These are phyloP conservation scores for Drosophila ustulata DNA, from an alignment of 2,888 invertebrate species.

Conservation along the genomic window DNA sequence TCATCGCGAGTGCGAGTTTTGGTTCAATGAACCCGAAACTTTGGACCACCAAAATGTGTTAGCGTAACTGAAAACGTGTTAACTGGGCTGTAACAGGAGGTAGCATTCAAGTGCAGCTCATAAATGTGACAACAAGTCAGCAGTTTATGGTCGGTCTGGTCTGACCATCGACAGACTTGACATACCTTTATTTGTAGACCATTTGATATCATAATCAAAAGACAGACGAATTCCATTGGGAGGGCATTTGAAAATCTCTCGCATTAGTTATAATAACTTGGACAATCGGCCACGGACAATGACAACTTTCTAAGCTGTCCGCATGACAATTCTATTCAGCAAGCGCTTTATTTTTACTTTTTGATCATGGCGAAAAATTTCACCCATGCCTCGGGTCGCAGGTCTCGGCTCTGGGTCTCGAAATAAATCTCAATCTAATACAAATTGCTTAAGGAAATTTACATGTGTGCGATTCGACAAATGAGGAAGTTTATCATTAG, in stretches of 20 bases:
- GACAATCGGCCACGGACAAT: constrained; percentile 33
- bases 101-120: constrained; percentile 39
- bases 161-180: background rate
- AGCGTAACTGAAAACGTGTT: constrained; percentile 53
- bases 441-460: constrained; percentile 52
- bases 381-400: constrained; percentile 38
- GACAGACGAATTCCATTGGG: constrained; percentile 28
- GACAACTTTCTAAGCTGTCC: constrained; percentile 65
- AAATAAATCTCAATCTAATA: constrained; percentile 33
- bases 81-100: constrained; percentile 42
- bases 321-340: constrained; percentile 52
- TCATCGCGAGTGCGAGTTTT: constrained; percentile 49
- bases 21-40: constrained; percentile 64
- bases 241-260: constrained; percentile 30
- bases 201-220: constrained; percentile 38
- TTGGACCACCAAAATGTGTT: constrained; percentile 29
- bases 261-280: constrained; percentile 35
- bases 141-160: constrained; percentile 38
- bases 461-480: constrained; percentile 48
- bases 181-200: background rate
- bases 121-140: constrained; percentile 50
- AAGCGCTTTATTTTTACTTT: constrained; percentile 22
- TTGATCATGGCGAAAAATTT: constrained; percentile 56
- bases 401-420: constrained; percentile 18
- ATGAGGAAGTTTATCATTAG: constrained; percentile 75